These are phyloP conservation scores for Macrochelys suwanniensis DNA, from an alignment of 2,797 vertebrate genomes.

Conservation along the genomic window DNA sequence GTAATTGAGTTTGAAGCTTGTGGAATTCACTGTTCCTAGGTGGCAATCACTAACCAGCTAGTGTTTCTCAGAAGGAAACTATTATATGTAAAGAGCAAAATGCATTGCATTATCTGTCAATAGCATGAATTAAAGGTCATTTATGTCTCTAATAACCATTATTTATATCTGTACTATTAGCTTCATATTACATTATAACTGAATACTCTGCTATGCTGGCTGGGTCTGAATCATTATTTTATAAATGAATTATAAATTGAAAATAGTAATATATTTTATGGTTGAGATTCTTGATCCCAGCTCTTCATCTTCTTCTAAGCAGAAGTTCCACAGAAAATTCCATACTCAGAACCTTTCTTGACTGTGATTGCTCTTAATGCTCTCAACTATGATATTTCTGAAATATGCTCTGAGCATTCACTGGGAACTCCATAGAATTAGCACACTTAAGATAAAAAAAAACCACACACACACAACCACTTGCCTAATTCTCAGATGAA, in stretches of 20 bases:
- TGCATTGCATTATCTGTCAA: accelerated
- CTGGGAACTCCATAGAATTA: too few relatives aligned
- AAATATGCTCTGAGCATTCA: too few relatives aligned
- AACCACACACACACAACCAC: neutral
- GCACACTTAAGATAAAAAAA: neutral
- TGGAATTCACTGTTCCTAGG: neutral
- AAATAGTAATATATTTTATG: neutral
- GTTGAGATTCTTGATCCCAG: neutral
- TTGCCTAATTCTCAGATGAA: neutral
- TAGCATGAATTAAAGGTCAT: neutral
- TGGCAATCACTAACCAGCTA: neutral
- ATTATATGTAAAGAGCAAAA: neutral
- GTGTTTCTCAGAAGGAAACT: neutral
- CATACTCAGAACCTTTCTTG: too few relatives aligned
- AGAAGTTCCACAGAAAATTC: too few relatives aligned
- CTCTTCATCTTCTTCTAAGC: too few relatives aligned
- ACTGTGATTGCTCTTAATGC: too few relatives aligned
- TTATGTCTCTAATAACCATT: neutral
- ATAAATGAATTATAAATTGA: neutral
- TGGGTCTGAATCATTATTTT: neutral
- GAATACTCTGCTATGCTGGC: neutral
- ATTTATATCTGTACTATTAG: neutral
- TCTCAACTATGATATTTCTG: too few relatives aligned
- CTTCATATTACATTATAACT: neutral
- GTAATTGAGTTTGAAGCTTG: neutral